phyloP scores from a whole-genome alignment of 2,797 vertebrate genomes.

The Pristis pectinata region DNA sequence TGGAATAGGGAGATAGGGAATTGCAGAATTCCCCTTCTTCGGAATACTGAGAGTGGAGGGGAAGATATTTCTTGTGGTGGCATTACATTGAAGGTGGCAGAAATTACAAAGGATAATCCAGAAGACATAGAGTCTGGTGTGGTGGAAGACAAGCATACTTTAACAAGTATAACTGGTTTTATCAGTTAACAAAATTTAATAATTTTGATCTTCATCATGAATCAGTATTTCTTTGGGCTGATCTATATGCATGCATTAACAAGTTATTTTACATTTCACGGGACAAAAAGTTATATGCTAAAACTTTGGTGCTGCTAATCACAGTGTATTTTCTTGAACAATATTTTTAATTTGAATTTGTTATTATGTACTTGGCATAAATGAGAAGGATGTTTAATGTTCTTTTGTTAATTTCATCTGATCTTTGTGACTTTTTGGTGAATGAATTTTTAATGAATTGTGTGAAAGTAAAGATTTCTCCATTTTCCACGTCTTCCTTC shows the following conservation, averaged over 20 bases:
- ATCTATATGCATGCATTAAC: neutral
- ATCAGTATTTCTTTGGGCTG: neutral
- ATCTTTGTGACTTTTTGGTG: neutral
- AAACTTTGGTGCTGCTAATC: neutral
- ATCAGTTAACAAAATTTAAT: neutral
- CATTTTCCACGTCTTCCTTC: neutral
- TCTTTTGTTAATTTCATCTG: neutral
- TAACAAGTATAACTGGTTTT: neutral
- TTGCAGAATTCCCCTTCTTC: no score
- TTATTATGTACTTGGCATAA: neutral
- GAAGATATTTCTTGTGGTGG: no score
- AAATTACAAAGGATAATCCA: no score
- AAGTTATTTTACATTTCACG: neutral
- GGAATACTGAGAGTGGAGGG: no score
- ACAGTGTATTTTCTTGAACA: neutral
- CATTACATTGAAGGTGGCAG: no score
- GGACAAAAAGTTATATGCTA: neutral
- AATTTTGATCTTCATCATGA: neutral
- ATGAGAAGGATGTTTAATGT: neutral
- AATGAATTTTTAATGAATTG: neutral
- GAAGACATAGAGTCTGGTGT: no score
- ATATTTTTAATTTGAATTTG: neutral
- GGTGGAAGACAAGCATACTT: no score
- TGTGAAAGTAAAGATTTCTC: neutral
- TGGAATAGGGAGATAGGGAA: no score